These are phyloP conservation scores for Crotalus viridis DNA, from an alignment of 2,113 vertebrate genomes.

Conservation along the genomic window DNA sequence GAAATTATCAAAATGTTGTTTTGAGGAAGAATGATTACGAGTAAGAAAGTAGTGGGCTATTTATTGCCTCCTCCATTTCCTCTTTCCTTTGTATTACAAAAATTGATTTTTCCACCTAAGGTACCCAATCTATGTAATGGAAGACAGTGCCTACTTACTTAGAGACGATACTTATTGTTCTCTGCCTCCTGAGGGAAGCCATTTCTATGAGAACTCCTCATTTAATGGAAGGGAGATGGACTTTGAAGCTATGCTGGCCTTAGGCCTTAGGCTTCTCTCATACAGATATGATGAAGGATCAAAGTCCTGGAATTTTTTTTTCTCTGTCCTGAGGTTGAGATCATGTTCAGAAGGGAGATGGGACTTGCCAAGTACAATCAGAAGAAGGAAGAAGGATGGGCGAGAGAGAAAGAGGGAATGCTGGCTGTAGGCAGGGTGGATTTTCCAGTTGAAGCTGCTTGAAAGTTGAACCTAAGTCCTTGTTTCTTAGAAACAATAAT, in stretches of 20 bases:
- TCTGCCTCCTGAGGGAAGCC: accelerated
- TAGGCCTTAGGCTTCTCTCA: background rate
- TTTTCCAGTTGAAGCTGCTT: background rate
- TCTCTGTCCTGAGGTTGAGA: background rate
- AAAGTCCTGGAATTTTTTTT: background rate
- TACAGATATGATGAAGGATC: accelerated
- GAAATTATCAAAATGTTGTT: background rate
- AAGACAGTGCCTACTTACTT: no score
- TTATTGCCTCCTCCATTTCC: background rate
- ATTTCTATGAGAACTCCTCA: background rate
- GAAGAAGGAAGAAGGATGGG: background rate
- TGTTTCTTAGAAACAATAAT: conserved; percentile 44
- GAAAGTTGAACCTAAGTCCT: background rate
- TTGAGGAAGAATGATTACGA: background rate
- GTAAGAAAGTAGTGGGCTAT: background rate
- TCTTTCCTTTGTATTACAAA: background rate
- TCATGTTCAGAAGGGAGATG: background rate
- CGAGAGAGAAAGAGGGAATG: background rate
- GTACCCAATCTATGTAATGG: background rate
- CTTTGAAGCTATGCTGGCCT: background rate
- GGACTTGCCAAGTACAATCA: background rate
- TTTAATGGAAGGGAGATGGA: background rate
- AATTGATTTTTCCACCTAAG: background rate
- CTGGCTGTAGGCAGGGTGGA: background rate
- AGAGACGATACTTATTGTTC: background rate